Evolutionary conservation across 2,888 invertebrate species (phyloP).

Genomic region (Leptarthrus brevirostris): DNA sequence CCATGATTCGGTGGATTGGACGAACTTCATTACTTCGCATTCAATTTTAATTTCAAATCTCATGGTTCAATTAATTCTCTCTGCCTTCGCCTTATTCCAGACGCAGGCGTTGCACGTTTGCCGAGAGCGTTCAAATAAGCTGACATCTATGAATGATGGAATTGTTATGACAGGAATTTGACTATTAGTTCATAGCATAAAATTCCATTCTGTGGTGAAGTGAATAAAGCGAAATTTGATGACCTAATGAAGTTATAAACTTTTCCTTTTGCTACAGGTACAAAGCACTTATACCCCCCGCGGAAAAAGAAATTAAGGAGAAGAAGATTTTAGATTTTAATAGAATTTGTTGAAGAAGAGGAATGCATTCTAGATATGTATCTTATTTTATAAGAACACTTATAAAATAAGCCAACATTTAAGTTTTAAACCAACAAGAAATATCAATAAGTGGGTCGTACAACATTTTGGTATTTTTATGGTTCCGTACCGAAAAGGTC

Average conservation of each 20-base stretch:
- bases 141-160: constrained; percentile 52
- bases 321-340: background rate
- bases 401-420: too few relatives aligned
- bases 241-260: background rate
- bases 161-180: constrained; percentile 53
- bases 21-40: constrained; percentile 53
- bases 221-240: background rate
- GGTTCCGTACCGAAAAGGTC: too few relatives aligned
- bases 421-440: too few relatives aligned
- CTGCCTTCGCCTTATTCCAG: constrained; percentile 43
- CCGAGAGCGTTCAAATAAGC: constrained; percentile 48
- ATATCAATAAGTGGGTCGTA: too few relatives aligned
- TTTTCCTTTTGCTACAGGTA: background rate
- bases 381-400: too few relatives aligned
- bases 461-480: too few relatives aligned
- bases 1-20: constrained; percentile 24
- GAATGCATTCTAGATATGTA: too few relatives aligned
- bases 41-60: constrained; percentile 54
- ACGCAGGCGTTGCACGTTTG: constrained; percentile 1
- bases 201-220: background rate
- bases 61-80: constrained; percentile 53
- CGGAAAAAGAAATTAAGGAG: background rate
- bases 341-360: background rate
- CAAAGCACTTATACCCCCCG: background rate
- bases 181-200: background rate